phyloP scores from a whole-genome alignment of 2,113 vertebrate genomes.

The Oncorhynchus clarkii region DNA sequence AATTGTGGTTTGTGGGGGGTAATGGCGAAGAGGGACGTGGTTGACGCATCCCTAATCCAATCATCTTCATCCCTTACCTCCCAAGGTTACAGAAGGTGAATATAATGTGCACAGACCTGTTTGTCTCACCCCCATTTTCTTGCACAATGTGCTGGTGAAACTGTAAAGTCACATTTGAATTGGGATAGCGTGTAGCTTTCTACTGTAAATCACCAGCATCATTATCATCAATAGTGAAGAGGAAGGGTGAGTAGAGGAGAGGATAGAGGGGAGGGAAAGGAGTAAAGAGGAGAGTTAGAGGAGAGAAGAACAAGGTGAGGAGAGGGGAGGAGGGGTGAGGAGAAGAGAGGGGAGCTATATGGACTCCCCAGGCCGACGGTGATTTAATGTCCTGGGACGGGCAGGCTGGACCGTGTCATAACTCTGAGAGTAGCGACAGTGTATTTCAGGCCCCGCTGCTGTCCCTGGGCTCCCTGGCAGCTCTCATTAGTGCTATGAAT shows the following conservation, averaged over 20 bases:
- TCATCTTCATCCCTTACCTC: slow-evolving; percentile 2
- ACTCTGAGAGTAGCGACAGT: no score
- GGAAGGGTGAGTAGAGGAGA: background rate
- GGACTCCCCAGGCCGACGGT: no score
- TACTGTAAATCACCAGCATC: background rate
- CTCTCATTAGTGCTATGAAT: slow-evolving; percentile 68
- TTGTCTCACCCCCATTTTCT: background rate
- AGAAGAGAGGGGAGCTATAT: background rate
- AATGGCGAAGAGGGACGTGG: slow-evolving; percentile 51
- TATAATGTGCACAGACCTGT: slow-evolving; percentile 3
- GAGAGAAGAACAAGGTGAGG: no score
- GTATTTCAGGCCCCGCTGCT: slow-evolving; percentile 42
- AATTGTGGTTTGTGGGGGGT: slow-evolving; percentile 49
- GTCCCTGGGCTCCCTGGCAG: slow-evolving; percentile 46
- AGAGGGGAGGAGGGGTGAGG: background rate
- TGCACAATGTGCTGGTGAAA: slow-evolving; percentile 11
- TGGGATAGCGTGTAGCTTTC: background rate
- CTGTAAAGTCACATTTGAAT: background rate
- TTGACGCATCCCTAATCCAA: slow-evolving; percentile 47
- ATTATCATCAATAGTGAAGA: background rate
- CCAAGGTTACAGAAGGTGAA: slow-evolving; percentile 27
- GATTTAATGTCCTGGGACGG: no score
- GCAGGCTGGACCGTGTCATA: no score
- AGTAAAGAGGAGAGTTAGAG: no score
- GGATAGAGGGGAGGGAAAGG: background rate